Conservation (phyloP, 2,113 vertebrate species). For the Laticauda laticaudata region DNA sequence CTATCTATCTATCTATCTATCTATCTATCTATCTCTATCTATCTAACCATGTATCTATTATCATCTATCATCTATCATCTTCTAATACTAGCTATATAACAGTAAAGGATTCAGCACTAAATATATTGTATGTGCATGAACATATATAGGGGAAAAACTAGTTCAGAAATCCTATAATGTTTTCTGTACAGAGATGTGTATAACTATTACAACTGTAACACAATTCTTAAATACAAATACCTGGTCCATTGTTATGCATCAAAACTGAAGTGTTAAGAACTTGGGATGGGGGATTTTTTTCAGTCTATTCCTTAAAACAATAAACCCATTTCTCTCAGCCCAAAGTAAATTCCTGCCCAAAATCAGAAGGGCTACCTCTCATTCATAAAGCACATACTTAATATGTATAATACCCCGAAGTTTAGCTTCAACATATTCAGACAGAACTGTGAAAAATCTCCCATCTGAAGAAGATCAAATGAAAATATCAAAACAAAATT, state of each 20-base stretch:
- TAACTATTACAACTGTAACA: neutral
- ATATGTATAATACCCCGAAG: neutral
- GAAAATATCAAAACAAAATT: too few species aligned
- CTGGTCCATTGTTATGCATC: neutral
- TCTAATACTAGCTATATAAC: too few species aligned
- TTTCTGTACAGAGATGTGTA: neutral
- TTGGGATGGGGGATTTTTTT: neutral
- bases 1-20: too few species aligned
- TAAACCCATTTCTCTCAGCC: neutral
- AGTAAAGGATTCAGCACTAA: neutral
- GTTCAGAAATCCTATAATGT: neutral
- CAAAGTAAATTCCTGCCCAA: neutral
- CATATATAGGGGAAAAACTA: neutral
- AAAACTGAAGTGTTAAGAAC: neutral
- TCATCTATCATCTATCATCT: too few species aligned
- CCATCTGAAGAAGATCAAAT: too few species aligned
- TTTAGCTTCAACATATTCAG: too few species aligned
- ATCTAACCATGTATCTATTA: too few species aligned
- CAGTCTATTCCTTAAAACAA: neutral
- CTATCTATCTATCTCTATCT: too few species aligned
- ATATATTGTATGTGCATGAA: neutral
- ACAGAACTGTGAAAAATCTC: too few species aligned
- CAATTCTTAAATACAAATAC: neutral
- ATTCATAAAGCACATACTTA: neutral
- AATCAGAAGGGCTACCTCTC: neutral